Percentiles rank a stretch among this genome's conserved stretches.
phyloP scores from a whole-genome alignment of 2,797 vertebrate genomes.

The Babyrousa celebensis region DNA sequence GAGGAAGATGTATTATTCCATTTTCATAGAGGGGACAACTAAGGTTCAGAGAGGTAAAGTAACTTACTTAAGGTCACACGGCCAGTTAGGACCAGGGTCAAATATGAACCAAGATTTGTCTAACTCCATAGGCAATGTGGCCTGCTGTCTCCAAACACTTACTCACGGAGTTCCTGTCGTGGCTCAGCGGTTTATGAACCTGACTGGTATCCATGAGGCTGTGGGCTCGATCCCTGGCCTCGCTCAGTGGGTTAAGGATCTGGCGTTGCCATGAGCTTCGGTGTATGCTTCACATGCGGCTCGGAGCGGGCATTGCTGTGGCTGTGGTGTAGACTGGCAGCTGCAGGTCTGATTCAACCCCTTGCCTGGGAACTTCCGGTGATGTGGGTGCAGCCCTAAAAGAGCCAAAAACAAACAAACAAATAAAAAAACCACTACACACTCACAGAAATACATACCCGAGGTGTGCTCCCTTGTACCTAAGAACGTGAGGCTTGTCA shows the following conservation, averaged over 20 bases:
- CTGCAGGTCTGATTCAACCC: no score
- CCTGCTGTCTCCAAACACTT: background rate
- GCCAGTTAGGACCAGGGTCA: background rate
- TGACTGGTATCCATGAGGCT: no score
- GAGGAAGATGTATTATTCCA: background rate
- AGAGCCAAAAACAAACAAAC: no score
- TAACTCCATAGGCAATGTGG: conserved; percentile 18
- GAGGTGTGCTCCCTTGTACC: background rate
- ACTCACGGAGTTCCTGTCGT: background rate
- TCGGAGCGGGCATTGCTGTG: no score
- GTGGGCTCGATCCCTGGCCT: no score
- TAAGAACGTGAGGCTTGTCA: background rate
- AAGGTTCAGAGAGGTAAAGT: conserved; percentile 62
- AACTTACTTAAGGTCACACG: conserved; percentile 5
- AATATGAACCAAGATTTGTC: conserved; percentile 18
- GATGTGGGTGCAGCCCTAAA: no score
- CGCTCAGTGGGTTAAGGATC: no score
- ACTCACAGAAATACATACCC: background rate
- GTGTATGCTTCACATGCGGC: no score
- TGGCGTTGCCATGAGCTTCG: no score
- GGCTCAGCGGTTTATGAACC: no score
- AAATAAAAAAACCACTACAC: background rate
- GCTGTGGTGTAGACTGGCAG: no score
- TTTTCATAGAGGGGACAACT: conserved; percentile 10
- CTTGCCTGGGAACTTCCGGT: no score